Evolutionary conservation across 2,797 vertebrate genomes (phyloP), one percentile per base, ranked within the genome.

Genomic region (Phoeniculus purpureus): DNA sequence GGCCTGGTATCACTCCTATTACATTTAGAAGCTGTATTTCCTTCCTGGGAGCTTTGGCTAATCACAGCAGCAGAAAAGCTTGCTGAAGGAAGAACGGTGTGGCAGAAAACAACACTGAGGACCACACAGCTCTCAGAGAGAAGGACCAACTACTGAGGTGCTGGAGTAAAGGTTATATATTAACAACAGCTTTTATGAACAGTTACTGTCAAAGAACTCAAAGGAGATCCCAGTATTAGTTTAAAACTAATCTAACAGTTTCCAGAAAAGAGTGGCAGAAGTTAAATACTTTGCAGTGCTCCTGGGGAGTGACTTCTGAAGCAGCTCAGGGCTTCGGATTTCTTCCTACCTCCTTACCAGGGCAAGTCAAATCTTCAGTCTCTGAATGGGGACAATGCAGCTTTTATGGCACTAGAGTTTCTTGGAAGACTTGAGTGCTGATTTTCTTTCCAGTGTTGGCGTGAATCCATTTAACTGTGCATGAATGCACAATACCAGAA

Each of bases 371-470:
- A 60, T 77, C 66, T 78, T 75, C 7, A 3, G 3, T 71, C 74
- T 85, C 70, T 60, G 29, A 56, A 26, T 74, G 85, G 60, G 40
- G 29, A 79, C 51, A 84, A 62, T 47, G 71, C 32, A 85, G 67
- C 56, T 83, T 90, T 90, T 81, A 74, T 67, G 47, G 37, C 4
- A 8, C 16, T 6, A 32, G 2, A 6, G 34, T 48, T 93, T 76
- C 77, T 67, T 67, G 84, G 75, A 77, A 74, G 71, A 68, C 43
- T 62, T 60, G 64, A 79, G 43, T 59, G 43, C 71, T 83, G 81
- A 89, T 52, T 89, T 90, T 93, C 84, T 94, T 83, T 89, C 76
- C 54, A 71, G 15, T 47, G 45, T 84, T 83, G 89, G 89, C 85
- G 61, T 79, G 71, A 74, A 81, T 92, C 83, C 74, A 65, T 90